These are phyloP conservation scores for Acrocera orbiculus DNA, from an alignment of 2,888 invertebrate genomes.

Conservation along the genomic window DNA sequence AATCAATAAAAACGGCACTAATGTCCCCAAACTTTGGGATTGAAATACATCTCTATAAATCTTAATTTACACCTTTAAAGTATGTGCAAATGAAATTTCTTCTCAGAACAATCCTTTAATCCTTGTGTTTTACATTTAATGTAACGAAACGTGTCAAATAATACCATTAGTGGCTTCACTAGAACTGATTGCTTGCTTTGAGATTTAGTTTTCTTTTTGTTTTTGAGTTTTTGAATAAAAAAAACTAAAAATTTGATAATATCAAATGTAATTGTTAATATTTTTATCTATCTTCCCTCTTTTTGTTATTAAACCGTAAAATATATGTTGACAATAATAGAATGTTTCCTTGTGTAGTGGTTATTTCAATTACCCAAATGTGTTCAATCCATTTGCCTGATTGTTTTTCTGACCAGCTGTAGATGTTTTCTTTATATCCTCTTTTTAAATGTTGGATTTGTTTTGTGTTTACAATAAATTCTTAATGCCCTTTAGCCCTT, in stretches of 20 bases:
- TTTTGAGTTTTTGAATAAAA: no score
- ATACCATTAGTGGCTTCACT: conserved; percentile 8
- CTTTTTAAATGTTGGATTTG: no score
- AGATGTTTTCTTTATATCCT: neutral
- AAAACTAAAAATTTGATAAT: neutral
- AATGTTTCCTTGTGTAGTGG: conserved; percentile 3
- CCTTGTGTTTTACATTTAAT: neutral
- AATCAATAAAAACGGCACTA: no score
- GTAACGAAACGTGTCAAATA: conserved; percentile 4
- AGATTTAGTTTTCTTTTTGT: no score
- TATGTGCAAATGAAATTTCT: conserved; percentile 5
- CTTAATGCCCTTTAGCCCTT: neutral
- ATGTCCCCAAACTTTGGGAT: no score
- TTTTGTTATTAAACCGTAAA: neutral
- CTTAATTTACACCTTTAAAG: conserved; percentile 11
- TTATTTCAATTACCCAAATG: conserved; percentile 28
- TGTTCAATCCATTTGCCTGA: conserved; percentile 23
- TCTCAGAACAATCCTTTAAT: conserved; percentile 2
- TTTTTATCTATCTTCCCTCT: neutral
- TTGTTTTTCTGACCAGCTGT: conserved; percentile 14
- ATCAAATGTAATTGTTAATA: neutral
- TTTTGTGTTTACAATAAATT: no score
- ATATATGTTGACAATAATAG: no score
- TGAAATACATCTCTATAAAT: no score
- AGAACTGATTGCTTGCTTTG: no score